Percentiles rank a stretch among this genome's conserved stretches.
Conservation (phyloP, 2,888 invertebrate species). For the Podotricha telesiphe region DNA sequence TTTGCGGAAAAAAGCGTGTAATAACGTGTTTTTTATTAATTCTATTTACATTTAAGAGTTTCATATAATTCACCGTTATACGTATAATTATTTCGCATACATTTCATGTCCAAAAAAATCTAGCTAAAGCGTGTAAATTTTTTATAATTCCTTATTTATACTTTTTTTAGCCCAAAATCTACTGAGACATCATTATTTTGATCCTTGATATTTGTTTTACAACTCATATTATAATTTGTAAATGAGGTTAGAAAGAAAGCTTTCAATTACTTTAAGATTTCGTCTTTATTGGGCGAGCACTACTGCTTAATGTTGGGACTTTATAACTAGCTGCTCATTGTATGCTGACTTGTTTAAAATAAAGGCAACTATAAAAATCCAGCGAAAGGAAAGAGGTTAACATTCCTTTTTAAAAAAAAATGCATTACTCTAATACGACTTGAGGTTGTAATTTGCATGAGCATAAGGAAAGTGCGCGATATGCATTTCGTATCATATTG, state of each 20-base stretch:
- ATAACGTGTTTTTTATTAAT: too few species aligned
- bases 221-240: too few species aligned
- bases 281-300: neutral
- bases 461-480: neutral
- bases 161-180: too few species aligned
- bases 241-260: neutral
- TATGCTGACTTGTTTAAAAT: slow-evolving; percentile 4
- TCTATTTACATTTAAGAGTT: too few species aligned
- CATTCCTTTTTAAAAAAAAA: neutral
- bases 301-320: neutral
- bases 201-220: too few species aligned
- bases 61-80: too few species aligned
- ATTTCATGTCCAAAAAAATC: too few species aligned
- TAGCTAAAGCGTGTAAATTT: too few species aligned
- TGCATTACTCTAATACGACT: neutral
- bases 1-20: too few species aligned
- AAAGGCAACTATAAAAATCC: neutral
- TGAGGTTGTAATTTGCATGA: neutral
- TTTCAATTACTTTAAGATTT: neutral
- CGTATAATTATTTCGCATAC: too few species aligned
- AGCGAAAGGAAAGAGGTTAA: neutral
- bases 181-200: too few species aligned
- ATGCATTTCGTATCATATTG: slow-evolving; percentile 1
- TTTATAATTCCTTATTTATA: too few species aligned
- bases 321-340: slow-evolving; percentile 14